Conservation (phyloP, 2,113 vertebrate genomes). For the Tachysurus vachellii region DNA sequence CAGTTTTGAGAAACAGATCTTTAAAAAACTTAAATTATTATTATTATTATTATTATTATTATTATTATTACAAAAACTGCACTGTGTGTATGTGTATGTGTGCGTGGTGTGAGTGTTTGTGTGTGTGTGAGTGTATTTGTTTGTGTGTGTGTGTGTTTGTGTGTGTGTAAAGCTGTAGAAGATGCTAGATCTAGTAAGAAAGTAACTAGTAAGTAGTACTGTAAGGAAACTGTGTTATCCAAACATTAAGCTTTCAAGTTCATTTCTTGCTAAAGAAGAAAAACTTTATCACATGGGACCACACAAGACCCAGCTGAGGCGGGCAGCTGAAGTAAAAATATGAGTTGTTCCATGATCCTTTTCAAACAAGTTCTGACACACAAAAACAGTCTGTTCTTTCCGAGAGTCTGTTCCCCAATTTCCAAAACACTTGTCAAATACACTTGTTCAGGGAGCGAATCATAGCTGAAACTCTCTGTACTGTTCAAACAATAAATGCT, state of each 20-base stretch:
- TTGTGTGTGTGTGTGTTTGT: background rate
- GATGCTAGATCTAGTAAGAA: background rate
- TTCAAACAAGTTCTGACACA: constrained; percentile 19
- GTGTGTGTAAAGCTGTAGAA: background rate
- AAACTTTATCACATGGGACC: background rate
- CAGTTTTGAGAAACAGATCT: background rate
- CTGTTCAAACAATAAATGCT: background rate
- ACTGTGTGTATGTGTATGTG: no score
- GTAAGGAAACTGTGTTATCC: background rate
- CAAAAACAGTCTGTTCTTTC: constrained; percentile 22
- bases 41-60: no score
- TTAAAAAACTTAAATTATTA: background rate
- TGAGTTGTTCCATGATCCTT: constrained; percentile 33
- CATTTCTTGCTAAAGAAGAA: background rate
- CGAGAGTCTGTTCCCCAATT: background rate
- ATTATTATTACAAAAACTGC: no score
- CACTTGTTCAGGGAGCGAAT: background rate
- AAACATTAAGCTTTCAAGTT: background rate
- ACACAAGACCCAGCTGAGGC: constrained; percentile 16
- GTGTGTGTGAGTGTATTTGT: no score
- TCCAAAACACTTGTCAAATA: background rate
- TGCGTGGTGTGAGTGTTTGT: no score
- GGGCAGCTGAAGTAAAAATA: constrained; percentile 11
- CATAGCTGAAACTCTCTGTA: background rate
- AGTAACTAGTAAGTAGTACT: no score